Evolutionary conservation across 2,888 invertebrate genomes (phyloP).

Genomic region (Merodon equestris): DNA sequence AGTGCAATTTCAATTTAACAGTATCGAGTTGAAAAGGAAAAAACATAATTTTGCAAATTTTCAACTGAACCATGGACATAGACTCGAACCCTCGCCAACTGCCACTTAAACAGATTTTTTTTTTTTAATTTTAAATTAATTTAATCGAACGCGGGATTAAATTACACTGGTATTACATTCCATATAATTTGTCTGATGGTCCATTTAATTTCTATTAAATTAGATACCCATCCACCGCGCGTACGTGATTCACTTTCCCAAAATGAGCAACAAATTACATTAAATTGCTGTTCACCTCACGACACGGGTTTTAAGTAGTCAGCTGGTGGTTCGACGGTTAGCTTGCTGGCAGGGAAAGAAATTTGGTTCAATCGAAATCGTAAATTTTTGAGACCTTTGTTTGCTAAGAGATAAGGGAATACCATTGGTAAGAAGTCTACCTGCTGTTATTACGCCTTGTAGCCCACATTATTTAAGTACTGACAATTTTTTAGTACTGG

Average conservation of each 20-base stretch:
- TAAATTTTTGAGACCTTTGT: too few relatives aligned
- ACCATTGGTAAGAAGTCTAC: too few relatives aligned
- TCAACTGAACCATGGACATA: slow-evolving; percentile 8
- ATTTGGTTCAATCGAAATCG: too few relatives aligned
- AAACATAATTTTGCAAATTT: slow-evolving; percentile 52
- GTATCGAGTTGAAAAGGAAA: slow-evolving; percentile 13
- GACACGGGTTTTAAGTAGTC: slow-evolving; percentile 48
- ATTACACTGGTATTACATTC: slow-evolving; percentile 47
- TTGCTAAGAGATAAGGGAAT: too few relatives aligned
- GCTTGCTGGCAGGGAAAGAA: too few relatives aligned
- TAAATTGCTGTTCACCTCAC: slow-evolving; percentile 35
- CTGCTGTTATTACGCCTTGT: too few relatives aligned
- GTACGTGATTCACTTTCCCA: slow-evolving; percentile 23
- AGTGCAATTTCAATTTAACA: slow-evolving; percentile 1
- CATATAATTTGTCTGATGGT: slow-evolving; percentile 65
- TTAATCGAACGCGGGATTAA: slow-evolving; percentile 20
- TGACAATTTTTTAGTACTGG: not conserved
- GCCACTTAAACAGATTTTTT: slow-evolving; percentile 24
- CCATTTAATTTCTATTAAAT: slow-evolving; percentile 60
- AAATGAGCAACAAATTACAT: slow-evolving; percentile 34
- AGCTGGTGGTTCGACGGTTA: slow-evolving; percentile 5
- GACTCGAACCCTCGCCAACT: slow-evolving; percentile 12
- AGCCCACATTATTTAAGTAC: too few relatives aligned
- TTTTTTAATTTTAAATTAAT: slow-evolving; percentile 59
- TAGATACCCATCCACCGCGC: slow-evolving; percentile 48